Percentiles rank a stretch among this genome's conserved stretches.
Evolutionary conservation across 30 jellyfish, hydroid and myxozoan species (phyloP).

Genomic region (Turritopsis rubra): DNA sequence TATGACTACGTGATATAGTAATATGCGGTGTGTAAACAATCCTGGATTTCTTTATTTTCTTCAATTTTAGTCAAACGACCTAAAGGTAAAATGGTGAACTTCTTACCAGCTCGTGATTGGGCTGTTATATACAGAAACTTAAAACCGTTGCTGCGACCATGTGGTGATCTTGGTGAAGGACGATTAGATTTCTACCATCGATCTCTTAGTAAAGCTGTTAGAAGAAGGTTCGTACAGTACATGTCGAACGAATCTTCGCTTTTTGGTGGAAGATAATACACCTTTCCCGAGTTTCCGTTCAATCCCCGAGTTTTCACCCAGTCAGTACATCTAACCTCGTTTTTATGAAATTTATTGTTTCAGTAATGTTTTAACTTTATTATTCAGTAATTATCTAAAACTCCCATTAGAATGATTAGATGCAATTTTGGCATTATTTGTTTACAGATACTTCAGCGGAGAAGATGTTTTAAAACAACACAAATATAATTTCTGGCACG

Average conservation of each 20-base stretch:
- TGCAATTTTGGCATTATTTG: too few species aligned
- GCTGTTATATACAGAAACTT: conserved; percentile 83
- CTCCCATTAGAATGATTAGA: too few species aligned
- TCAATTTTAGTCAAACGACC: conserved; percentile 58
- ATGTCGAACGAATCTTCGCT: neutral
- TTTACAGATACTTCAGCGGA: conserved; percentile 74
- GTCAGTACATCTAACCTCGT: too few species aligned
- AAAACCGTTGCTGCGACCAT: conserved; percentile 81
- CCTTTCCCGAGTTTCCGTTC: too few species aligned
- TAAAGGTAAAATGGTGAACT: conserved; percentile 71
- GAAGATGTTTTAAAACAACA: conserved; percentile 39
- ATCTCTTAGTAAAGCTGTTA: conserved; percentile 90
- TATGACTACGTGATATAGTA: too few species aligned
- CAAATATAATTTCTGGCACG: conserved; percentile 74
- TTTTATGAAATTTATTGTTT: too few species aligned
- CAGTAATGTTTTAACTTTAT: too few species aligned
- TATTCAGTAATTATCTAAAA: too few species aligned
- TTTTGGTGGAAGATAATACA: too few species aligned
- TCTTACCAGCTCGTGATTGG: conserved; percentile 94
- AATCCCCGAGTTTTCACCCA: too few species aligned
- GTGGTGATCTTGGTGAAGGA: conserved; percentile 98
- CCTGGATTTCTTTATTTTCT: too few species aligned
- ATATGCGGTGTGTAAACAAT: too few species aligned
- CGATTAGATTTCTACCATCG: conserved; percentile 95
- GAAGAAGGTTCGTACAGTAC: conserved; percentile 60